Evolutionary conservation across 1,140 invertebrate genomes (phyloP).

Genomic region (Listronotus bonariensis): DNA sequence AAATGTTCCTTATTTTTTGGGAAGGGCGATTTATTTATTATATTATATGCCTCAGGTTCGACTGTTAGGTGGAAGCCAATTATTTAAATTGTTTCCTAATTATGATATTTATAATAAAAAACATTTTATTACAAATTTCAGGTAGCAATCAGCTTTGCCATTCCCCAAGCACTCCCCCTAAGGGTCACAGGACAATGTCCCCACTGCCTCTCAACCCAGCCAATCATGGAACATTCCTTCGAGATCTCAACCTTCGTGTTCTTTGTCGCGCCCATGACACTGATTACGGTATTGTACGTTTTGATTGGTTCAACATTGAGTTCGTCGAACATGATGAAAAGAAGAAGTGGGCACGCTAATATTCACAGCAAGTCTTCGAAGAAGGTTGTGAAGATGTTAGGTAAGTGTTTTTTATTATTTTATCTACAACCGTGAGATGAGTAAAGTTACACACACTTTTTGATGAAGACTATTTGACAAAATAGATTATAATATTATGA

Average conservation of each 20-base stretch:
- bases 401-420: no score
- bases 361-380: slow-evolving; percentile 59
- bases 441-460: no score
- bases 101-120: no score
- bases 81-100: no score
- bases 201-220: slow-evolving; percentile 58
- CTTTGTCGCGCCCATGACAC: slow-evolving; percentile 83
- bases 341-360: slow-evolving; percentile 29
- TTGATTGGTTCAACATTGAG: slow-evolving; percentile 78
- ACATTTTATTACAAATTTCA: no score
- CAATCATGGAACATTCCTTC: slow-evolving; percentile 74
- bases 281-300: slow-evolving; percentile 84
- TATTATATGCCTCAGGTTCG: no score
- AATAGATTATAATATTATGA: no score
- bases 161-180: slow-evolving; percentile 76
- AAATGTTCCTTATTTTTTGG: no score
- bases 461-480: no score
- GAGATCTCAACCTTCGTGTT: slow-evolving; percentile 84
- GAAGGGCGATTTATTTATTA: no score
- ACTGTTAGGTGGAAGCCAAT: no score
- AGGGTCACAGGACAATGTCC: slow-evolving; percentile 59
- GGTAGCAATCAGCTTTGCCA: slow-evolving; percentile 66
- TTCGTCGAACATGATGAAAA: slow-evolving; percentile 62
- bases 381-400: slow-evolving; percentile 64
- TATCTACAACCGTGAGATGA: no score